Evolutionary conservation across 1,140 invertebrate species (phyloP).

Genomic region (Myzus persicae): DNA sequence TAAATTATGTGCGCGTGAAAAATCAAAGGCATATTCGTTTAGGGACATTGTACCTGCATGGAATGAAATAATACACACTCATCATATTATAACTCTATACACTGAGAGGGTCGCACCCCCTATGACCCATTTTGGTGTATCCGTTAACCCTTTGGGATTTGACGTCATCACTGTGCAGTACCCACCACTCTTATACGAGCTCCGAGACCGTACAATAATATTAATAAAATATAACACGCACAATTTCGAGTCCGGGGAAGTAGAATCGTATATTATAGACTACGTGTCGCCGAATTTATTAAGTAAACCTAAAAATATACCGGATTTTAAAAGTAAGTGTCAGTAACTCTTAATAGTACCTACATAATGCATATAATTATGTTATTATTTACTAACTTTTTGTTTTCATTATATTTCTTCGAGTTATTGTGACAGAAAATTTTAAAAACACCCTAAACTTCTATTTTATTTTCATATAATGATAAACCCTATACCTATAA

Average conservation of each 20-base stretch:
- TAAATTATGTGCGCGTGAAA: not conserved
- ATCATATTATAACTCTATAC: not conserved
- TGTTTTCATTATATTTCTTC: not conserved
- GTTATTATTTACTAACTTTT: too few species aligned
- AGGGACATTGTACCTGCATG: not conserved
- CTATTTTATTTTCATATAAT: too few species aligned
- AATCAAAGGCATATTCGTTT: not conserved
- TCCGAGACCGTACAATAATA: not conserved
- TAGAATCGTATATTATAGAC: not conserved
- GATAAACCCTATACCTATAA: too few species aligned
- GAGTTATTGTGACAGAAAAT: not conserved
- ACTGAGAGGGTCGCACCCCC: not conserved
- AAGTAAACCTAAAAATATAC: not conserved
- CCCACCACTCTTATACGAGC: not conserved
- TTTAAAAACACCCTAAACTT: too few species aligned
- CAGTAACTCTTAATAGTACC: not conserved
- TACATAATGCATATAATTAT: too few species aligned
- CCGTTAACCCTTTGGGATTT: not conserved
- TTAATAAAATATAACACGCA: not conserved
- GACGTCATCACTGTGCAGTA: not conserved
- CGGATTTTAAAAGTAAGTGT: not conserved
- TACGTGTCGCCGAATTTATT: not conserved
- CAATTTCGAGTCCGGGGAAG: not conserved
- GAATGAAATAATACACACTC: not conserved
- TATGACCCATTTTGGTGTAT: not conserved